These are phyloP conservation scores for Phaedon cochleariae DNA, from an alignment of 2,888 invertebrate species.

Conservation along the genomic window DNA sequence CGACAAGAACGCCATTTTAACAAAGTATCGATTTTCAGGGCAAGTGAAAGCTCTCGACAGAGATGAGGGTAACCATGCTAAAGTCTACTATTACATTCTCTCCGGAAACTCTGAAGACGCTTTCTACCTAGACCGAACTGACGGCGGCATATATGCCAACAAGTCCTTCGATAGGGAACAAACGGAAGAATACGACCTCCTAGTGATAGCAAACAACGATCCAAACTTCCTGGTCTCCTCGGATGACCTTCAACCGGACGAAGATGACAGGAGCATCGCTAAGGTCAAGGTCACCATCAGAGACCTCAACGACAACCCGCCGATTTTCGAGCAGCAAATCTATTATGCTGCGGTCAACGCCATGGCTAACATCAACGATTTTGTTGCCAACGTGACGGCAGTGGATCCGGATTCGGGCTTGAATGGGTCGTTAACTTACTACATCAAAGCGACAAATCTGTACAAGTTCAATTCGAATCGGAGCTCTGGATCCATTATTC, in stretches of 20 bases:
- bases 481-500: conserved; percentile 86
- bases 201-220: conserved; percentile 85
- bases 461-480: conserved; percentile 80
- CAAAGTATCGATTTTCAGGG: conserved; percentile 58
- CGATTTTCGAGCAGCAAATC: conserved; percentile 62
- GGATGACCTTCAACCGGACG: conserved; percentile 63
- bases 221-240: conserved; percentile 73
- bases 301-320: conserved; percentile 88
- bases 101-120: conserved; percentile 79
- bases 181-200: conserved; percentile 76
- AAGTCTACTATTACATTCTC: conserved; percentile 84
- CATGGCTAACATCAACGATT: conserved; percentile 79
- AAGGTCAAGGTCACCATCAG: conserved; percentile 76
- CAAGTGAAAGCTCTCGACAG: conserved; percentile 77
- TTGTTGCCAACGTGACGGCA: conserved; percentile 79
- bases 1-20: conserved; percentile 3
- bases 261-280: conserved; percentile 73
- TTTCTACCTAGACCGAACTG: conserved; percentile 81
- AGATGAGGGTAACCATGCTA: conserved; percentile 83
- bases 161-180: conserved; percentile 84
- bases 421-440: conserved; percentile 84
- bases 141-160: conserved; percentile 82
- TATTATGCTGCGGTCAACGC: conserved; percentile 74
- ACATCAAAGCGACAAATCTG: conserved; percentile 82
- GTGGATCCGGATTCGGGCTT: conserved; percentile 83